A percentile compares a stretch with the other conserved stretches of the same genome.
Conservation (phyloP, 2,888 invertebrate species). For the Zootermopsis nevadensis region DNA sequence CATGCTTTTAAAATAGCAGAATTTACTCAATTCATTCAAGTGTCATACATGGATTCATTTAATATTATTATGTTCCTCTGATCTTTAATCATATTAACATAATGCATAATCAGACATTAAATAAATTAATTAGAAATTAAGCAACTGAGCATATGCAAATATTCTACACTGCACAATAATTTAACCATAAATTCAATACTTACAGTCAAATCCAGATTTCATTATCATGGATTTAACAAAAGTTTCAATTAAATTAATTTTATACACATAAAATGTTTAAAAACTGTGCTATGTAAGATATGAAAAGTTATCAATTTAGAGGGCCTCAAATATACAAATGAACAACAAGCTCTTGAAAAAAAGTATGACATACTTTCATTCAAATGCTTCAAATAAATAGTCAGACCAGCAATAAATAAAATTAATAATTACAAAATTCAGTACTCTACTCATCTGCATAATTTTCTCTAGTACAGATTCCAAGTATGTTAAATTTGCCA, state of each 20-base stretch:
- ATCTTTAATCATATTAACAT: neutral
- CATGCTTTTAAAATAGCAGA: neutral
- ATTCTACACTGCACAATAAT: neutral
- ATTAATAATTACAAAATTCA: too few species aligned
- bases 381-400: too few species aligned
- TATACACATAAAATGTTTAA: neutral
- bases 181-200: neutral
- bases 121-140: too few species aligned
- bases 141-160: neutral
- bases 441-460: too few species aligned
- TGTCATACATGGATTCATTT: neutral
- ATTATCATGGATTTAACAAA: neutral
- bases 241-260: neutral
- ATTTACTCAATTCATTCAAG: neutral
- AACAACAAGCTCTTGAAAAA: too few species aligned
- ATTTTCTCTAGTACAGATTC: too few species aligned
- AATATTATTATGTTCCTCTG: neutral
- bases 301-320: too few species aligned
- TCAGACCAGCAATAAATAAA: too few species aligned
- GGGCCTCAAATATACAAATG: too few species aligned
- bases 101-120: neutral
- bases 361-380: too few species aligned
- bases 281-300: too few species aligned
- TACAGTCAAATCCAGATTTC: slow-evolving; percentile 2
- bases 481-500: too few species aligned